A percentile compares a stretch with the other conserved stretches of the same genome.
These are phyloP conservation scores for Lepidocolaptes lacrymiger DNA, from an alignment of 2,797 vertebrate genomes.

Conservation along the genomic window DNA sequence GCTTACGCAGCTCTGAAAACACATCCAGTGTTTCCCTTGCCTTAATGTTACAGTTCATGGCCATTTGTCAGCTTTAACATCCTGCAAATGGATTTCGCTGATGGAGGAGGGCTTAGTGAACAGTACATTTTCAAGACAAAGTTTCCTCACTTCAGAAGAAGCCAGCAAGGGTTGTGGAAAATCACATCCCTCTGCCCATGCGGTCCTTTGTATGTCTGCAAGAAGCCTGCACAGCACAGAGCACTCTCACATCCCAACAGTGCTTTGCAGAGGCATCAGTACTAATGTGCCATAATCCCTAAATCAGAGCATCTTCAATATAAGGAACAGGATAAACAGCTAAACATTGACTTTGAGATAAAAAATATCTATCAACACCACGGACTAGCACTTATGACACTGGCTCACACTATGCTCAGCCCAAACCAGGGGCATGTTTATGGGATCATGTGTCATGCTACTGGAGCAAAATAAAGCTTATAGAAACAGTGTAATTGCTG, in stretches of 20 bases:
- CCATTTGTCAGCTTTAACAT: slow-evolving; percentile 16
- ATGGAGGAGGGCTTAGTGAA: neutral
- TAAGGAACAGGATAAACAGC: neutral
- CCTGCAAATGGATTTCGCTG: neutral
- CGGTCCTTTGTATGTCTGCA: neutral
- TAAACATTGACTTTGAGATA: neutral
- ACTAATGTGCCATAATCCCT: neutral
- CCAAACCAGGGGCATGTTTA: neutral
- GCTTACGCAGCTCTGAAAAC: slow-evolving; percentile 57
- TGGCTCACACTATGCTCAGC: neutral
- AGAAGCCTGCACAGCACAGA: neutral
- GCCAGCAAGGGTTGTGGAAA: neutral
- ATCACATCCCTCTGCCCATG: neutral
- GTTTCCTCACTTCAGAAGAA: neutral
- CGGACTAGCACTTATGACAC: neutral
- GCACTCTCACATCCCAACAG: neutral
- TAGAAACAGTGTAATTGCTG: neutral
- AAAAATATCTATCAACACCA: neutral
- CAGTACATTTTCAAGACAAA: neutral
- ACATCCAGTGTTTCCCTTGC: neutral
- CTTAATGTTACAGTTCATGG: neutral
- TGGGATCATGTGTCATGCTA: neutral
- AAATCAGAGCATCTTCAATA: neutral
- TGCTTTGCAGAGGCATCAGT: neutral
- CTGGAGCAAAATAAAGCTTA: neutral